Percentiles rank a stretch among this genome's conserved stretches.
Conservation (phyloP, 2,888 invertebrate genomes). For the Tipula lateralis region DNA sequence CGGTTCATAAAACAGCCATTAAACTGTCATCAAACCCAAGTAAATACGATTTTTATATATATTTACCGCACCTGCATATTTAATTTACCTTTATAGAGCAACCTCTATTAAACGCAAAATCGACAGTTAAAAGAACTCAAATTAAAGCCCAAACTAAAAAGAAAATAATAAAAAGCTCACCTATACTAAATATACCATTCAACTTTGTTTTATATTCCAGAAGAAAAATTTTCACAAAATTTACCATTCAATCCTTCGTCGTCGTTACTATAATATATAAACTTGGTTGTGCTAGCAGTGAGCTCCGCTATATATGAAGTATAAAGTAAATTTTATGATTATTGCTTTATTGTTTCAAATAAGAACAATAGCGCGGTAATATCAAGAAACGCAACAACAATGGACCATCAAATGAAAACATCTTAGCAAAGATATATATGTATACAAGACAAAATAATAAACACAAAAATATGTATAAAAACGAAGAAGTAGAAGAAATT, state of each 20-base stretch:
- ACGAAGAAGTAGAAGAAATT: background rate
- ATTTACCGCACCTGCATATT: background rate
- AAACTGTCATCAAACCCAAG: background rate
- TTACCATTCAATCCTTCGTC: background rate
- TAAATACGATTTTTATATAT: background rate
- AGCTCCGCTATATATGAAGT: background rate
- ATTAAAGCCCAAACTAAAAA: background rate
- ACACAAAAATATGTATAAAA: background rate
- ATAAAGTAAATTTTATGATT: background rate
- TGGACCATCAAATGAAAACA: background rate
- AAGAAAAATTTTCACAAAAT: background rate
- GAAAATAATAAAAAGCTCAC: background rate
- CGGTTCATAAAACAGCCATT: background rate
- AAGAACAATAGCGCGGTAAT: slow-evolving; percentile 24
- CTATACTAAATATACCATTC: background rate
- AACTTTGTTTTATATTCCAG: background rate
- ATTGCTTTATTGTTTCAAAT: background rate
- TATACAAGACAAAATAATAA: slow-evolving; percentile 19
- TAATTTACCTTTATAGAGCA: background rate
- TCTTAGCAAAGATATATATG: background rate
- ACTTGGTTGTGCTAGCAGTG: background rate
- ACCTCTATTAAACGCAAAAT: background rate
- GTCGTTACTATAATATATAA: background rate
- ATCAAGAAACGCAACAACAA: background rate
- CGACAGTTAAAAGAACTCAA: background rate